Evolutionary conservation across 2,113 vertebrate species (phyloP).

Genomic region (Crotalus tigris): DNA sequence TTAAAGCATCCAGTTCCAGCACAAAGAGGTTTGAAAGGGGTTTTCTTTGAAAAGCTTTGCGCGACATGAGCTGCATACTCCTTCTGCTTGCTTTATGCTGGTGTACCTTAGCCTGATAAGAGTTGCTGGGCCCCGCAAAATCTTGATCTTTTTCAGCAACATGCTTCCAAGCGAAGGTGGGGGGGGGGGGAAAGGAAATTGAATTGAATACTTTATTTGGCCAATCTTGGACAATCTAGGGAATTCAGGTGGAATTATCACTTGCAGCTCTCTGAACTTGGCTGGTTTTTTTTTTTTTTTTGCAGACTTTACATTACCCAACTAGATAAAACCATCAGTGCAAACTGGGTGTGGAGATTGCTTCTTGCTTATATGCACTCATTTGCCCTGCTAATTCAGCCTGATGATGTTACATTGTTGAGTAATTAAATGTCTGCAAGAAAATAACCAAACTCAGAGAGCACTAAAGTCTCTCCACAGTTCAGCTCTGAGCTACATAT

Average conservation of each 20-base stretch:
- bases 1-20: not conserved
- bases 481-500: not conserved
- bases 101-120: not conserved
- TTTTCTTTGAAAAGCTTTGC: not conserved
- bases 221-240: not conserved
- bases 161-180: not conserved
- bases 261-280: not conserved
- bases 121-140: not conserved
- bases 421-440: not conserved
- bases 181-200: not conserved
- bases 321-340: not conserved
- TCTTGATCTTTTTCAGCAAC: not conserved
- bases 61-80: not conserved
- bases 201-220: not conserved
- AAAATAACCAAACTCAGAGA: not conserved
- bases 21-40: not conserved
- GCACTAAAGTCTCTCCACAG: not conserved
- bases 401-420: not conserved
- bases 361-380: not conserved
- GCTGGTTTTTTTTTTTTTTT: not conserved
- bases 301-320: not conserved
- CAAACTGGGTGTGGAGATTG: not conserved
- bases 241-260: not conserved
- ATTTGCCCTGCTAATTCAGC: not conserved
- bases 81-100: rapidly evolving